A percentile compares a stretch with the other conserved stretches of the same genome.
These are phyloP conservation scores for Oryctolagus cuniculus DNA, from an alignment of 2,113 vertebrate genomes.

Conservation along the genomic window mOryCun1.1 NC_091432.1:14808501-14809000, in stretches of 20 bases:
- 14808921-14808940: not conserved
- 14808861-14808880: not conserved
- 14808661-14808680: rapidly evolving
- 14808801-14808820: not conserved
- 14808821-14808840: not conserved
- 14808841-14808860: not conserved
- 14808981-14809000: not conserved
- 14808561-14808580: not conserved
- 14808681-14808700: rapidly evolving
- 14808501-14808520: not conserved
- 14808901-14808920: not conserved
- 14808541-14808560: not conserved
- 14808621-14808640: rapidly evolving
- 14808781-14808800: not conserved
- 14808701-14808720: rapidly evolving
- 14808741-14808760: not conserved
- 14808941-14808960: not conserved
- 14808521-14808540: not conserved
- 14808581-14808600: not conserved
- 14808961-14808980: not conserved
- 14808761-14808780: not conserved
- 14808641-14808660: rapidly evolving
- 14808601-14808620: not conserved
- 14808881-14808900: not conserved
- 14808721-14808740: not conserved